These are phyloP conservation scores for Falco columbarius DNA, from an alignment of 2,797 vertebrate genomes.

Conservation along the genomic window DNA sequence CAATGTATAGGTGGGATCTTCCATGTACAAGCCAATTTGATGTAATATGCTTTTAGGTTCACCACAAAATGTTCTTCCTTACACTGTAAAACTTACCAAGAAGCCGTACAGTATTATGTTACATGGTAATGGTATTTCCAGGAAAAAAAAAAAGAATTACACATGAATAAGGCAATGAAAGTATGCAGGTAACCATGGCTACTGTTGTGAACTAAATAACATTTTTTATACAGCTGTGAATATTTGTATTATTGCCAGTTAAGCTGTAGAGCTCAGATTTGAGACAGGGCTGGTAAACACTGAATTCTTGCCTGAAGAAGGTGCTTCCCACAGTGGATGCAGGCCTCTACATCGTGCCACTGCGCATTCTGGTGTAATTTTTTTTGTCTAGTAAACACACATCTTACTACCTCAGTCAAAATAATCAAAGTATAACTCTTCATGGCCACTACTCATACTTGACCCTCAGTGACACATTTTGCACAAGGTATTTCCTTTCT, in stretches of 20 bases:
- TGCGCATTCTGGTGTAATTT: background rate
- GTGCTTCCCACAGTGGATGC: constrained; percentile 53
- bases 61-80: constrained; percentile 32
- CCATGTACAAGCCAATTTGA: constrained; percentile 21
- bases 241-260: constrained; percentile 72
- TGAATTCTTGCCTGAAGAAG: constrained; percentile 45
- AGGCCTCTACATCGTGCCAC: background rate
- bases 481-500: background rate
- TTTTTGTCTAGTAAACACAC: background rate
- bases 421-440: background rate
- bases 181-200: constrained; percentile 81
- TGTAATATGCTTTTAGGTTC: constrained; percentile 18
- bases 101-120: constrained; percentile 66
- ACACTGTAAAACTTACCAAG: constrained; percentile 30
- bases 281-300: constrained; percentile 55
- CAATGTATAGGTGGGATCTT: constrained; percentile 40
- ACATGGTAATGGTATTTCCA: constrained; percentile 79
- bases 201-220: constrained; percentile 80
- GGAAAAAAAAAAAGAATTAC: constrained; percentile 70
- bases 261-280: constrained; percentile 63
- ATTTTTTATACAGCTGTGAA: constrained; percentile 78
- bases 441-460: background rate
- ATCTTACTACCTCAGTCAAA: background rate
- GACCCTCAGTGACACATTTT: background rate
- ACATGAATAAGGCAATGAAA: constrained; percentile 78